phyloP scores from a whole-genome alignment of 2,888 invertebrate genomes.

The Apamea epomidion region DNA sequence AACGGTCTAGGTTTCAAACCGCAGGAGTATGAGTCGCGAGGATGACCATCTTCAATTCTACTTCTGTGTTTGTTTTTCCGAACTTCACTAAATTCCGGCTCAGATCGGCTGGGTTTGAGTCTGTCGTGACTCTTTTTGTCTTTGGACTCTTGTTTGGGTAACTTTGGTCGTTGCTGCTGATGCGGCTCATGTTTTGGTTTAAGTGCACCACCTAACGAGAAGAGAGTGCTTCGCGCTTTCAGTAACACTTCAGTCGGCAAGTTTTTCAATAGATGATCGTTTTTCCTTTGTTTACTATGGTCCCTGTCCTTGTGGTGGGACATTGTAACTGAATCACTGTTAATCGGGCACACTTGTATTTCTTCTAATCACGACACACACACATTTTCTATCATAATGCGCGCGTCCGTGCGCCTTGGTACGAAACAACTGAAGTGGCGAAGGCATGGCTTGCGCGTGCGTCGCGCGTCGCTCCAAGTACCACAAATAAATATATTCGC shows the following conservation, averaged over 20 bases:
- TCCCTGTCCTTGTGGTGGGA: constrained; percentile 86
- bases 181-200: constrained; percentile 84
- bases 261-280: constrained; percentile 86
- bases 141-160: constrained; percentile 86
- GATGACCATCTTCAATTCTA: constrained; percentile 75
- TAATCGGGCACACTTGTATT: constrained; percentile 68
- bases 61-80: constrained; percentile 81
- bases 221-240: constrained; percentile 86
- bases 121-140: constrained; percentile 84
- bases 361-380: constrained; percentile 62
- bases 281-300: constrained; percentile 80
- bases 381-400: constrained; percentile 70
- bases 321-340: constrained; percentile 73
- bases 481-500: constrained; percentile 87
- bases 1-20: constrained; percentile 80
- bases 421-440: constrained; percentile 83
- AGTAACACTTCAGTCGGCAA: constrained; percentile 86
- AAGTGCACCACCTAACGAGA: constrained; percentile 85
- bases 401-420: constrained; percentile 78
- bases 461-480: constrained; percentile 82
- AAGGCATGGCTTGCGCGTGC: constrained; percentile 83
- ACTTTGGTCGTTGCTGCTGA: constrained; percentile 70
- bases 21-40: constrained; percentile 72
- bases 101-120: constrained; percentile 82
- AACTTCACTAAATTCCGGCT: constrained; percentile 84